phyloP scores from a whole-genome alignment of 2,797 vertebrate species.

The Sitta carolinensis region DNA sequence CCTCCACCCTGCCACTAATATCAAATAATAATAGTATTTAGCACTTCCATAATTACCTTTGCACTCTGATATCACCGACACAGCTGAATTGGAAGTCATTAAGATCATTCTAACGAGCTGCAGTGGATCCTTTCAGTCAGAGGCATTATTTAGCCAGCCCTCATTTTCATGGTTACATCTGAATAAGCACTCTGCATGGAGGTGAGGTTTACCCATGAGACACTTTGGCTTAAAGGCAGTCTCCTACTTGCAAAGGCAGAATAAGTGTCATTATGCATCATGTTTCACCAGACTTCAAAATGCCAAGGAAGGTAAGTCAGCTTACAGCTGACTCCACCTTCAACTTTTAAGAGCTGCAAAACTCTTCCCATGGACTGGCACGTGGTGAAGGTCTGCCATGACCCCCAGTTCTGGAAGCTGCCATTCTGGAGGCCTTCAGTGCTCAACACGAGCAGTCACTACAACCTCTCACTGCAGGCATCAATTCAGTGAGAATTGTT shows the following conservation, averaged over 20 bases:
- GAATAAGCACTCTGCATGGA: constrained; percentile 41
- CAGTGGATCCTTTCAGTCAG: constrained; percentile 37
- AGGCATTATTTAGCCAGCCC: constrained; percentile 36
- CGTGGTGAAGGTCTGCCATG: background rate
- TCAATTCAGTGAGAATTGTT: background rate
- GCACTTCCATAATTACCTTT: constrained; percentile 47
- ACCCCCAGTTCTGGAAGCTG: background rate
- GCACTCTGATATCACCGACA: constrained; percentile 38
- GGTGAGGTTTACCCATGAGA: constrained; percentile 34
- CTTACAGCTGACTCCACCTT: constrained; percentile 30
- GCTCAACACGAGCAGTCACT: background rate
- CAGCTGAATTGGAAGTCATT: constrained; percentile 54
- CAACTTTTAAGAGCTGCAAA: background rate
- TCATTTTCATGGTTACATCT: constrained; percentile 30
- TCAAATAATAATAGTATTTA: constrained; percentile 66
- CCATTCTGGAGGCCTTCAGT: background rate
- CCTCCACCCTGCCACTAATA: constrained; percentile 52
- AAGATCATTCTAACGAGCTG: constrained; percentile 39
- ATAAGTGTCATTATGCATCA: constrained; percentile 32
- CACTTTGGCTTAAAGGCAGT: background rate
- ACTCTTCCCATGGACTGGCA: background rate
- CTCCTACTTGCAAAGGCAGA: constrained; percentile 53
- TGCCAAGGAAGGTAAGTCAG: constrained; percentile 36
- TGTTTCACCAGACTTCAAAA: constrained; percentile 53
- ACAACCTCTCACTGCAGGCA: rapidly evolving